These are phyloP conservation scores for Leucophora obtusa DNA, from an alignment of 2,888 invertebrate species.

Conservation along the genomic window DNA sequence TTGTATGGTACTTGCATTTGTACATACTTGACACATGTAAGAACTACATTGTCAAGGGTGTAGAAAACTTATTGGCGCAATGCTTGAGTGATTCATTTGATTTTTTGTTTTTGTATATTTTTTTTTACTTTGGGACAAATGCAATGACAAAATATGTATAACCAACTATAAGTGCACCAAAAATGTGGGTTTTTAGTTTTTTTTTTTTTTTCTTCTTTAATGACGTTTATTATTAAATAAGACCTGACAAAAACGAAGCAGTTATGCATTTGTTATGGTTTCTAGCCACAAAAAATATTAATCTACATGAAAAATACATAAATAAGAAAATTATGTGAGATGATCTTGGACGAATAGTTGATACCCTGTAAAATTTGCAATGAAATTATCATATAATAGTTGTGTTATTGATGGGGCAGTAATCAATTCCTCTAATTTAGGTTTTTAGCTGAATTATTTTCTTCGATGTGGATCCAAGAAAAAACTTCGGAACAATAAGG, in stretches of 20 bases:
- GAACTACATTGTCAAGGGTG: constrained; percentile 50
- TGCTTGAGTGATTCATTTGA: constrained; percentile 62
- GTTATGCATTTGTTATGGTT: constrained; percentile 46
- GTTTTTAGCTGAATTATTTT: no score
- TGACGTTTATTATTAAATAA: neutral
- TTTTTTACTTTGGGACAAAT: constrained; percentile 41
- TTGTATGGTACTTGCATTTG: neutral
- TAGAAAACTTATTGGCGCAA: constrained; percentile 54
- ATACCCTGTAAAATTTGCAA: neutral
- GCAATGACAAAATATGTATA: constrained; percentile 49
- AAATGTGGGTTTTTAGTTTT: constrained; percentile 20
- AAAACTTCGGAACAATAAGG: no score
- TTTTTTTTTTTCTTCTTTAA: neutral
- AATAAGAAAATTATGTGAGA: neutral
- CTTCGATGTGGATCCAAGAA: no score
- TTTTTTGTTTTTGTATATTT: constrained; percentile 34
- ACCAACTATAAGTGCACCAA: constrained; percentile 16
- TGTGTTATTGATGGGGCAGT: no score
- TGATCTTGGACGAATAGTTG: neutral
- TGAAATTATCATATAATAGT: neutral
- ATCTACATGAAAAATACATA: constrained; percentile 31
- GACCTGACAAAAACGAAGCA: constrained; percentile 10
- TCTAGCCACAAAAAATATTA: constrained; percentile 21
- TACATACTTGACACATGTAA: constrained; percentile 38
- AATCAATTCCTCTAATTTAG: no score